These are phyloP conservation scores for mouse (Mus musculus) DNA, from an alignment of 2,113 vertebrate genomes.

Conservation along the genomic window DNA sequence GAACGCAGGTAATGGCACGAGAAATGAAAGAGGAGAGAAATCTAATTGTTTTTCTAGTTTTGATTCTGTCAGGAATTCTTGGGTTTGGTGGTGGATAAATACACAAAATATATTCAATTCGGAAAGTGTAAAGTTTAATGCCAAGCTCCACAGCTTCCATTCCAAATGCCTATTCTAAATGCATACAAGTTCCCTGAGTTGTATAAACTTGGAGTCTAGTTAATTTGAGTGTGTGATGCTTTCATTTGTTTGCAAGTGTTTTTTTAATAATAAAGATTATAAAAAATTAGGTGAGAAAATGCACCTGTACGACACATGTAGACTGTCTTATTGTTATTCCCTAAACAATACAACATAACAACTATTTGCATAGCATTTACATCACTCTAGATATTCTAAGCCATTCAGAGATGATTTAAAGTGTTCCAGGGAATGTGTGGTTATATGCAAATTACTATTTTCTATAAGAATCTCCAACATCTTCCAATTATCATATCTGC, in stretches of 20 bases:
- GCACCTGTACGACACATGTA: not conserved
- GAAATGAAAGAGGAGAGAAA: not conserved
- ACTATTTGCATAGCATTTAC: not conserved
- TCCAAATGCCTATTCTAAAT: not conserved
- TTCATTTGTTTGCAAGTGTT: not conserved
- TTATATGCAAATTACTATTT: not conserved
- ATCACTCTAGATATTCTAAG: not conserved
- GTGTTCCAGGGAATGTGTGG: not conserved
- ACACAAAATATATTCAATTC: not conserved
- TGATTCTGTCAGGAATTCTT: not conserved
- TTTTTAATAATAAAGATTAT: not conserved
- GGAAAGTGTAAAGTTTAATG: too few species aligned
- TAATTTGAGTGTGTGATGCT: not conserved
- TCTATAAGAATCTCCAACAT: not conserved
- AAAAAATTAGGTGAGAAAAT: not conserved
- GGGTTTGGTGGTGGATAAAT: not conserved
- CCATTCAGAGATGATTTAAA: not conserved
- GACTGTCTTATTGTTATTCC: not conserved
- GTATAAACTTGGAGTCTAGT: not conserved
- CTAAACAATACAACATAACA: not conserved
- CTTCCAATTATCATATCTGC: not conserved
- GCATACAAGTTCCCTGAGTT: not conserved
- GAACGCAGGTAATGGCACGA: not conserved
- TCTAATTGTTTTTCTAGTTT: not conserved
- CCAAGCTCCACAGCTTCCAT: not conserved